Evolutionary conservation across 1,140 invertebrate species (phyloP), one percentile per base, ranked within the genome.

Genomic region (Ceratina australensis): DNA sequence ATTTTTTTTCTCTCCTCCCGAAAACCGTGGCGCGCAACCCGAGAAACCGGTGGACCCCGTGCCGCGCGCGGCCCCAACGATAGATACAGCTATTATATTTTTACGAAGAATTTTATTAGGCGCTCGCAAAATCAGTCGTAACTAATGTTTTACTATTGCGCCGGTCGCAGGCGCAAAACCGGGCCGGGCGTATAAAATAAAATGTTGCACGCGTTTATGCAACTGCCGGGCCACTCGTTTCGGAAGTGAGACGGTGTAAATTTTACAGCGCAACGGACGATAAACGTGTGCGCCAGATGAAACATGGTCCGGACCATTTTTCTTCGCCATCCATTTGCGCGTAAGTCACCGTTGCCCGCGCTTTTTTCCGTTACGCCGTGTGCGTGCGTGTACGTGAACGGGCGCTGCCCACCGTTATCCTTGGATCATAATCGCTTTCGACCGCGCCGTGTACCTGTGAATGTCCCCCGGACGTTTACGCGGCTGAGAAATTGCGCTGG

Each of bases 191-290:
- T 75, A 72, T 81, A 80, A 85, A 87, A 87, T 88, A 85, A 87
- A 88, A 83, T 82, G 86, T 83, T 82, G 82, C 86, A 64, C 83
- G 65, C 82, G 77, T 87, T 88, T 88, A 88, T 86, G 86, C 80
- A 79, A 83, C 82, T 78, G 80, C 67, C 78, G 66, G 68, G 57
- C 72, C 83, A 84, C 82, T 84, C 81, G 79, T 85, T 87, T 84
- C 84, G 86, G 86, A 86, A 87, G 84, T 88, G 85, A 88, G 83
- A 87, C 80, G 85, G 81, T 88, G 85, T 87, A 87, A 87, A 87
- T 87, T 87, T 87, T 86, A 79, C 85, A 75, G 81, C 73, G 76
- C 75, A 75, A 42, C 82, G 81, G 73, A 83, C 85, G 85, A 86
- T 86, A 86, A 86, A 86, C 85, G 85, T 80, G 81, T 75, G 85